These are phyloP conservation scores for Micrastur ruficollis DNA, from an alignment of 2,797 vertebrate genomes.

Conservation along the genomic window DNA sequence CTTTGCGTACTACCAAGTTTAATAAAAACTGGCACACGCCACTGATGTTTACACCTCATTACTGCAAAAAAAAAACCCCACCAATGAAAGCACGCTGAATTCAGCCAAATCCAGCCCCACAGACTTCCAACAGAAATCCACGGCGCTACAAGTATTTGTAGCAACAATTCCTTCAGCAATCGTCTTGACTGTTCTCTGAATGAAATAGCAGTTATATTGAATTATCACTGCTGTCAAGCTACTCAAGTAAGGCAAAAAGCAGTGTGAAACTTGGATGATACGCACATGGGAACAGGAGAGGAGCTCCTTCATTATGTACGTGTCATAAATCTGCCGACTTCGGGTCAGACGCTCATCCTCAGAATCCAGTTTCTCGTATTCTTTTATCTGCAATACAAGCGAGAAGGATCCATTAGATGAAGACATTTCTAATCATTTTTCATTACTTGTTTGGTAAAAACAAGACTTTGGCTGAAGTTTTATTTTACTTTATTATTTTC, in stretches of 20 bases:
- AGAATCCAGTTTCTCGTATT: constrained; percentile 93
- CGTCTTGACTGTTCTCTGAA: background rate
- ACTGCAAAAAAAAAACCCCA: too few species aligned
- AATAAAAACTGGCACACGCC: background rate
- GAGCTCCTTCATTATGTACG: constrained; percentile 97
- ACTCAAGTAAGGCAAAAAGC: background rate
- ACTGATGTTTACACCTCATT: too few species aligned
- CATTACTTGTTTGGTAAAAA: background rate
- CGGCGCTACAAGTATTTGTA: background rate
- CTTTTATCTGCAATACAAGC: constrained; percentile 86
- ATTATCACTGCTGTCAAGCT: background rate
- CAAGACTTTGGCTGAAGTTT: background rate
- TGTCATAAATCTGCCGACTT: constrained; percentile 92
- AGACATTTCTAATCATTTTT: rapidly evolving
- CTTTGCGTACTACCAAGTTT: rapidly evolving
- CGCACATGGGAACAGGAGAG: constrained; percentile 94
- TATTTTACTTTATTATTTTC: background rate
- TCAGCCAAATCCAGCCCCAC: background rate
- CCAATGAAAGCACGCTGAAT: background rate
- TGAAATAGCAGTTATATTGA: background rate
- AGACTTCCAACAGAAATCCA: background rate
- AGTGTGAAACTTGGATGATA: background rate
- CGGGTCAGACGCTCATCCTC: constrained; percentile 88
- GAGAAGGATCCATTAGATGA: background rate
- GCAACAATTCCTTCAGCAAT: background rate